Conservation (phyloP, 37 sponge, comb jelly and placozoan genomes). For the Haliclona indistincta region DNA sequence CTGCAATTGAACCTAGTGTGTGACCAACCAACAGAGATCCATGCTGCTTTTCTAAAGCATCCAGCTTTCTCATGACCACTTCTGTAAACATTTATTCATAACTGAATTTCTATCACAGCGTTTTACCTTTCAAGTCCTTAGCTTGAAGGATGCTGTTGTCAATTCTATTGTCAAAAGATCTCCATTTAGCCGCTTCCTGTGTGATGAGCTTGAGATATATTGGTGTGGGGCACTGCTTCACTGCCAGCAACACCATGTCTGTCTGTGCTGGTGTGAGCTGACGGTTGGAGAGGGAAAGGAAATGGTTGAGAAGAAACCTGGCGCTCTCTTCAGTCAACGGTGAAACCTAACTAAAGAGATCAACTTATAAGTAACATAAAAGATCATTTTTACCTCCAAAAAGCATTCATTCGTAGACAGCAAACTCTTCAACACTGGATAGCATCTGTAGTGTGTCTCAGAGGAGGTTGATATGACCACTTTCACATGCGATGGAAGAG, state of each 20-base stretch:
- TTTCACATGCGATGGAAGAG: conserved; percentile 71
- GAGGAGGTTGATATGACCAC: conserved; percentile 63
- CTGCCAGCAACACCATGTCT: conserved; percentile 8
- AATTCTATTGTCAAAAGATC: conserved; percentile 25
- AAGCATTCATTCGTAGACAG: conserved; percentile 19
- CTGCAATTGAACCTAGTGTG: conserved; percentile 48
- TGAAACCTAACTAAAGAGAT: conserved; percentile 48
- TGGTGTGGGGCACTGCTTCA: conserved; percentile 43
- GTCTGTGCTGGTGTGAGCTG: conserved; percentile 44
- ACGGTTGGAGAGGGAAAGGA: conserved; percentile 18
- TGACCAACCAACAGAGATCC: conserved; percentile 43
- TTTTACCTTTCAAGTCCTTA: not conserved
- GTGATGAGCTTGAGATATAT: conserved; percentile 49
- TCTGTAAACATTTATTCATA: not conserved
- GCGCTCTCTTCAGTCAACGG: conserved; percentile 22
- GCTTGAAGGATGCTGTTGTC: not conserved
- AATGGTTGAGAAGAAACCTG: conserved; percentile 33
- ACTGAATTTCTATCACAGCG: not conserved
- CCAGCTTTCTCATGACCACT: conserved; percentile 27
- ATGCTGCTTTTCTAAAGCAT: conserved; percentile 26
- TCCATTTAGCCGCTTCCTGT: conserved; percentile 26
- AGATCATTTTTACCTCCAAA: conserved; percentile 37
- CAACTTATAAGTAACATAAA: too few relatives aligned
- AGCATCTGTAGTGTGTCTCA: conserved; percentile 52
- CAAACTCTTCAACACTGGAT: conserved; percentile 50